A percentile compares a stretch with the other conserved stretches of the same genome.
Evolutionary conservation across 2,797 vertebrate species (phyloP).

Genomic region (Prunella strophiata): DNA sequence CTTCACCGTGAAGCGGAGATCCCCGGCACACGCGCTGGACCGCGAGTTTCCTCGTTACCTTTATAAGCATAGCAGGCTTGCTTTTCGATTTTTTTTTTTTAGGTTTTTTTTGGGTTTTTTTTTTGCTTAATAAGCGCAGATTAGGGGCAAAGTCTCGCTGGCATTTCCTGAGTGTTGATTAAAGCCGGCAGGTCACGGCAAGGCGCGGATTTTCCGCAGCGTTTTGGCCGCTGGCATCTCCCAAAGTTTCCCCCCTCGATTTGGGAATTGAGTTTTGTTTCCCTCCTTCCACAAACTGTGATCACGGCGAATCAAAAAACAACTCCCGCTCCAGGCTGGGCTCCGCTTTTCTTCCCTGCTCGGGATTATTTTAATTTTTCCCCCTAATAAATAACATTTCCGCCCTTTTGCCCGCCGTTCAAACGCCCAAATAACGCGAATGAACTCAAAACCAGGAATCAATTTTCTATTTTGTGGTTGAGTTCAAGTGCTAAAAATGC

Average conservation of each 20-base stretch:
- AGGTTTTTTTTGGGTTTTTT: neutral
- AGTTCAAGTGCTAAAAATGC: neutral
- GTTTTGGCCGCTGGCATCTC: neutral
- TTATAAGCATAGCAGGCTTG: neutral
- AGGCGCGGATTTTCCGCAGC: neutral
- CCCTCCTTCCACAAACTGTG: neutral
- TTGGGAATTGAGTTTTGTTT: neutral
- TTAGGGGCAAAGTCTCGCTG: neutral
- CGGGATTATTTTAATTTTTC: neutral
- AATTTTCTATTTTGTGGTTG: neutral
- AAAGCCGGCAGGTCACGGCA: neutral
- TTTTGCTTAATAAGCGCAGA: neutral
- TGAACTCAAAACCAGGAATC: neutral
- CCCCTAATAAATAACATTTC: neutral
- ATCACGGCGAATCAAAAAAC: neutral
- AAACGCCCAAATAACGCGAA: neutral
- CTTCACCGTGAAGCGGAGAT: accelerated
- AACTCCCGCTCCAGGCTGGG: accelerated
- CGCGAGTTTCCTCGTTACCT: neutral
- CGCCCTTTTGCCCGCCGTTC: neutral
- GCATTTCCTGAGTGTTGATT: neutral
- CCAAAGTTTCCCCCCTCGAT: neutral
- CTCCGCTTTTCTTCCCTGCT: neutral
- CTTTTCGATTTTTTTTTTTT: neutral
- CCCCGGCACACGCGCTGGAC: neutral